Base-by-base conservation (phyloP, 2,888 invertebrate genomes). In the Latrodectus hesperus region DNA sequence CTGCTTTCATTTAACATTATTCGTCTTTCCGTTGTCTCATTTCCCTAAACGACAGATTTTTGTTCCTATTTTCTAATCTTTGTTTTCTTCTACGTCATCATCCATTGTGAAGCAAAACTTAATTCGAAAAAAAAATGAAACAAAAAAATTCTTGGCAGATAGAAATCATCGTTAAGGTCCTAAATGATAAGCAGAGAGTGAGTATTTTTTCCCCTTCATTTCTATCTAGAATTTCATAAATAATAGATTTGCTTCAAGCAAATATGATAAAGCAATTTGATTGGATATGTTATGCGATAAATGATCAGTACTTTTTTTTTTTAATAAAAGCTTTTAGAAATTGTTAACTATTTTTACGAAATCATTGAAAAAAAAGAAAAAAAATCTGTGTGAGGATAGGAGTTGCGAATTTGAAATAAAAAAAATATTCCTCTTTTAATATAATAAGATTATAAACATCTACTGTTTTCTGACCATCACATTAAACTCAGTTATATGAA, bases 31-130 rank as follows among this genome's bases (percentile, higher is more conserved):
- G 78, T 77, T 84, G 84, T 84, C 84, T 84, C 77, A 78, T 77
- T 84, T 84, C 77, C 84, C 77, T 84, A 84, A 84, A 84, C 75
- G 82, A 82, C 68, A 17, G 73, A 53, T 49, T 75, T 67, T 75
- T 82, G 26, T 74, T 82, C 22, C 65, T 60, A 38, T 38, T 60
- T 67, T 53, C 51, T 60, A 51, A 53, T 68, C 17, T 52, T 26
- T 75, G 17, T 53, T 73, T 52, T 52, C 17, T 75, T 75, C 49
- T 72, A 26, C 64, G 72, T 64, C 14, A 17, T 38, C 65, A 60
- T 51, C n/a, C 51, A 51, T 72, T 72, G 60, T 60, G n/a, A 60
- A 60, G 38, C 38, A 38, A 38, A 38, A 38, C 38, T 38, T 38
- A 38, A 60, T 60, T 60, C 60, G 14, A 55, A 55, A 55, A 10